Evolutionary conservation across 2,113 vertebrate species (phyloP), one percentile per base, ranked within the genome.

Genomic region (Phalacrocorax carbo): DNA sequence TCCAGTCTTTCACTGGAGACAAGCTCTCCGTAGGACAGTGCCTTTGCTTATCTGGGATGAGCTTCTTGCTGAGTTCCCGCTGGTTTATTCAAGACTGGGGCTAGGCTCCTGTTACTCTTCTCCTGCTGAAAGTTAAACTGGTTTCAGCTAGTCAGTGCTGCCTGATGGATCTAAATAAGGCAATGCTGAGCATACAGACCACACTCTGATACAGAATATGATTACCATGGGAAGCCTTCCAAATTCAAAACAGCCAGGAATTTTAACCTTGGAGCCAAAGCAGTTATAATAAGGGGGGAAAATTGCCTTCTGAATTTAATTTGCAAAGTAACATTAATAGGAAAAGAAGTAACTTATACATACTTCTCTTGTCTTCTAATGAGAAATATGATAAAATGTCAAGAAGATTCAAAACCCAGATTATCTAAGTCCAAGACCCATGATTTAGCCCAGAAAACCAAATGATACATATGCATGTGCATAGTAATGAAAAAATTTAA

Each of bases 211-310:
- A 75, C 10, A 86, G 88, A 87, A 82, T 75, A 91, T 49, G 89
- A 95, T 96, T 94, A 75, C 32, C 32, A 88, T 76, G 92, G 97
- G 96, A 97, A 94, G 57, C 8, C 48, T 91, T 95, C 95, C 96
- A 97, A 95, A 96, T 82, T 94, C 1, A 1, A 97, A 96, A 94
- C 93, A 96, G 84, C 10, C 84, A 95, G 92, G 85, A 97, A 96
- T 97, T 94, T 95, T 73, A 95, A 95, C 86, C 65, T 86, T 85
- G 85, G 82, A 97, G 95, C 91, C 94, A 97, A 97, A 62, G 75
- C 75, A 90, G 13, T 62, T 92, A 69, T 88, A 93, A 66, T 62
- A 82, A 78, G 40, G 11, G 49, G 27, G 44, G 51, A 23, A 19
- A 40, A 73, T 62, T 93, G 82, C 44, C 73, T 93, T 81, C 82